Base-by-base conservation (phyloP, 2,797 vertebrate species). In the Sebastes iracundus region DNA sequence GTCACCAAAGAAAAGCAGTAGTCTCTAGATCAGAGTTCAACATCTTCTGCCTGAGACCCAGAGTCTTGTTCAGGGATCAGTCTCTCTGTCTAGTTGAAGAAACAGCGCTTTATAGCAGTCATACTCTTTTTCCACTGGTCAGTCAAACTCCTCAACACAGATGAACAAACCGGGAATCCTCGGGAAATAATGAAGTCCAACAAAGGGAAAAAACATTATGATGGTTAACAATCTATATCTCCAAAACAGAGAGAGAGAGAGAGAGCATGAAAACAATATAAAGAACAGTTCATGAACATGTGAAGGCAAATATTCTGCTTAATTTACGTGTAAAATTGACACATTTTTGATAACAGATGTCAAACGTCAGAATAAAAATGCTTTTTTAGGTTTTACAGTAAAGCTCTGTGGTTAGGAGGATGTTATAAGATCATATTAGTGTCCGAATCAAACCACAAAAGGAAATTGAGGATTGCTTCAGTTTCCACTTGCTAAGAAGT, bases 1-100 rank as follows among this genome's bases (percentile, higher is more conserved):
- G 70, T 83, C 75, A 46, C 80, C 73, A 82, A 80, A 67, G 49
- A 71, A 71, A 72, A 91, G 82, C 79, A 81, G 77, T n/a, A 62
- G 52, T 59, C 70, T 83, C 25, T 10, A 20, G 64, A 65, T 70
- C 81, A 85, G 69, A 77, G 81, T 77, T 87, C 28, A 76, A 27
- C 69, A 27, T 72, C 30, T 77, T 75, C 79, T 78, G 72, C 58
- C 77, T 62, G 81, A 76, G 30, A 74, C 33, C 61, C 71, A 72
- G 35, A 27, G 35, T 81, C 42, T 32, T 49, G 4, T 63, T 61
- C 52, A 10, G 28, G 38, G 13, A 74, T 7, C 30, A 75, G 69
- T 63, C 58, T 18, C 38, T 27, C 49, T 22, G 30, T 35, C 59
- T 55, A 62, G 69, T 25, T 64, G 18, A 75, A 56, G 55, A 70